These are phyloP conservation scores for Tadarida brasiliensis DNA, from an alignment of 2,797 vertebrate genomes.

Conservation along the genomic window DNA sequence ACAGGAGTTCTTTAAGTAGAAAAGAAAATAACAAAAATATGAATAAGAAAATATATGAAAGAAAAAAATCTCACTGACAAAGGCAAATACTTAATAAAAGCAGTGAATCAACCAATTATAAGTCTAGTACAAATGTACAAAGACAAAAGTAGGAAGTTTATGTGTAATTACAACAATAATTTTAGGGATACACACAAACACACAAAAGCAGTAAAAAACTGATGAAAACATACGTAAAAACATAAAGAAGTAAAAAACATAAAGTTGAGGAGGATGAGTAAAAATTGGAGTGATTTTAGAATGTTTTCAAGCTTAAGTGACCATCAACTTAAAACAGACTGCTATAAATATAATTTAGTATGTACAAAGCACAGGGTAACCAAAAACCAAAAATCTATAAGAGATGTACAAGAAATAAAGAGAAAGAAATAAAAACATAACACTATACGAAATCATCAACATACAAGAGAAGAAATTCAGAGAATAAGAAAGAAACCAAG, in stretches of 20 bases:
- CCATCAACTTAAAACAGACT: background rate
- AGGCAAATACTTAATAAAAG: background rate
- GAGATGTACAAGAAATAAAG: background rate
- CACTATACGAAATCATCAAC: background rate
- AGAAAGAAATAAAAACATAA: background rate
- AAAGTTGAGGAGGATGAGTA: background rate
- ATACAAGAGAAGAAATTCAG: too few species aligned
- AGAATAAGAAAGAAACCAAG: too few species aligned
- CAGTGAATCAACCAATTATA: background rate
- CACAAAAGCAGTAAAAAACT: too few species aligned
- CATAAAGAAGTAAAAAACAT: background rate
- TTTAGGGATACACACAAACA: too few species aligned
- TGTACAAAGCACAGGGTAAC: background rate
- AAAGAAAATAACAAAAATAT: too few species aligned
- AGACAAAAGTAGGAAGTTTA: background rate
- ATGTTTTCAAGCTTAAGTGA: too few species aligned
- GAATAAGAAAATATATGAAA: background rate
- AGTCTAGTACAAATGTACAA: background rate
- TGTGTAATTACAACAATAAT: too few species aligned
- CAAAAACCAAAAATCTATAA: background rate
- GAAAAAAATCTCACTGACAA: background rate
- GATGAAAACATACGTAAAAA: background rate
- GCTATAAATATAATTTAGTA: background rate
- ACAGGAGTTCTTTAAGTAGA: too few species aligned
- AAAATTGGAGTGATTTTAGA: too few species aligned